Conservation (phyloP, 2,797 vertebrate genomes). For the Micrastur ruficollis region DNA sequence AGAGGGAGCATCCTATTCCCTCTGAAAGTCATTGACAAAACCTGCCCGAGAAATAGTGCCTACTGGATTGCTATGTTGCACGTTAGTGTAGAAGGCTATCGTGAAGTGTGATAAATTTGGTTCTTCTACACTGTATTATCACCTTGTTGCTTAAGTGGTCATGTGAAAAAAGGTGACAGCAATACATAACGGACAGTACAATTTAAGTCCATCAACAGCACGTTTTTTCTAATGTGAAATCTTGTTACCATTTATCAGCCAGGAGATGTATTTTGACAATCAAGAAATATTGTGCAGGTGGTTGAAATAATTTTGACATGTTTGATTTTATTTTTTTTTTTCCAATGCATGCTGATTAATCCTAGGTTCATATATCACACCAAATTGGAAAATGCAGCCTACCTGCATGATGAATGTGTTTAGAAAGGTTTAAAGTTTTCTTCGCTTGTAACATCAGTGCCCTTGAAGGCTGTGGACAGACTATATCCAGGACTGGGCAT, state of each 20-base stretch:
- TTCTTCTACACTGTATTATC: not conserved
- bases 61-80: not conserved
- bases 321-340: not conserved
- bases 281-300: not conserved
- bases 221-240: not conserved
- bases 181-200: rapidly evolving
- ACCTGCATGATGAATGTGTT: not conserved
- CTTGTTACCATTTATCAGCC: not conserved
- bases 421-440: slow-evolving; percentile 11
- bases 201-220: not conserved
- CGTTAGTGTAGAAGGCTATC: not conserved
- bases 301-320: slow-evolving; percentile 16
- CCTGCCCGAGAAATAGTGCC: not conserved
- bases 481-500: not conserved
- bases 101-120: slow-evolving; percentile 29
- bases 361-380: not conserved
- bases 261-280: not conserved
- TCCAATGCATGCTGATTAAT: slow-evolving; percentile 12
- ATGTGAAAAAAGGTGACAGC: not conserved
- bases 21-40: slow-evolving; percentile 12
- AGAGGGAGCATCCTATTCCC: not conserved
- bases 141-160: slow-evolving; percentile 8
- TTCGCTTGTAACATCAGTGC: not conserved
- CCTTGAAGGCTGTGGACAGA: not conserved
- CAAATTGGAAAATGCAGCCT: not conserved